Percentiles rank a stretch among this genome's conserved stretches.
Conservation (phyloP, 2,797 vertebrate species). For the Apogon hyalosoma region DNA sequence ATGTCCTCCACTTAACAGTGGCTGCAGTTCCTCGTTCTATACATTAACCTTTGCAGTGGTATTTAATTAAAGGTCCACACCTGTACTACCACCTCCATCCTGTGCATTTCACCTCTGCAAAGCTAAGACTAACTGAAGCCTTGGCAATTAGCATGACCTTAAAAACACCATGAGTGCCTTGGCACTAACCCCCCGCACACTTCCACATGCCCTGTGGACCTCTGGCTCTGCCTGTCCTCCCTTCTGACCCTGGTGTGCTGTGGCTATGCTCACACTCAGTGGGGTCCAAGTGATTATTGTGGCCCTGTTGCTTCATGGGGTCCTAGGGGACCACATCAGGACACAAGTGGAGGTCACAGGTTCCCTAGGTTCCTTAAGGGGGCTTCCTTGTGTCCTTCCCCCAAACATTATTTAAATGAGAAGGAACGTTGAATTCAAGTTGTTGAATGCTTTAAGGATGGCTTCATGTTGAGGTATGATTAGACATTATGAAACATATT, state of each 20-base stretch:
- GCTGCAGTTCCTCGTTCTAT: constrained; percentile 73
- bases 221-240: constrained; percentile 61
- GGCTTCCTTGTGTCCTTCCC: constrained; percentile 55
- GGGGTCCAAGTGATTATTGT: constrained; percentile 66
- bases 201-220: constrained; percentile 68
- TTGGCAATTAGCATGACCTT: constrained; percentile 88
- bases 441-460: constrained; percentile 18
- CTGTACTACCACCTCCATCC: constrained; percentile 67
- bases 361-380: constrained; percentile 56
- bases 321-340: constrained; percentile 61
- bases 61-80: constrained; percentile 89
- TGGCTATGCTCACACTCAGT: constrained; percentile 63
- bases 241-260: constrained; percentile 76
- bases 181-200: constrained; percentile 47
- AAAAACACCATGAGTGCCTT: constrained; percentile 73
- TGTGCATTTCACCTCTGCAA: constrained; percentile 53
- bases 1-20: constrained; percentile 66
- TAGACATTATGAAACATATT: constrained; percentile 35
- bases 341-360: constrained; percentile 74
- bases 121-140: constrained; percentile 72
- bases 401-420: constrained; percentile 65
- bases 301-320: constrained; percentile 49
- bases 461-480: constrained; percentile 23
- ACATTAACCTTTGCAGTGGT: constrained; percentile 87
- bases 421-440: constrained; percentile 40